Percentiles rank a stretch among this genome's conserved stretches.
Evolutionary conservation across 2,797 vertebrate species (phyloP).

Genomic region (Cirrhinus mrigala): DNA sequence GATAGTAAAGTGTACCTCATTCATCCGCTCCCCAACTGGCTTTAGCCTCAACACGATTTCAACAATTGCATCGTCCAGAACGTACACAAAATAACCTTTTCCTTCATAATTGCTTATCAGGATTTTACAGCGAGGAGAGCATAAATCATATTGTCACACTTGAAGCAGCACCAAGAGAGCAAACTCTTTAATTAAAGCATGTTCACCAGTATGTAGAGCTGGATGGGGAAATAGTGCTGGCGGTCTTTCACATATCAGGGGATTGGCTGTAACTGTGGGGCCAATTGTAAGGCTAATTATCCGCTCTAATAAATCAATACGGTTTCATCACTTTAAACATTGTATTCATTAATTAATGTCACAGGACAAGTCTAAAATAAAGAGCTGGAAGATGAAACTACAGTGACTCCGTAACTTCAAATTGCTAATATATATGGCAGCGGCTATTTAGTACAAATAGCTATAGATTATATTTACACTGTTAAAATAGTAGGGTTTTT

Average conservation of each 20-base stretch:
- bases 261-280: background rate
- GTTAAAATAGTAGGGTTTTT: no score
- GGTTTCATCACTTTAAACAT: constrained; percentile 22
- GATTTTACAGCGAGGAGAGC: constrained; percentile 42
- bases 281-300: constrained; percentile 45
- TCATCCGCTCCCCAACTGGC: constrained; percentile 12
- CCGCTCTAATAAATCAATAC: constrained; percentile 37
- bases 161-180: constrained; percentile 6
- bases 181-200: constrained; percentile 53
- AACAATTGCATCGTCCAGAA: constrained; percentile 23
- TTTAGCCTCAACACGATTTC: constrained; percentile 11
- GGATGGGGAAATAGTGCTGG: constrained; percentile 8
- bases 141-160: constrained; percentile 59
- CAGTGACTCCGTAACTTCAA: background rate
- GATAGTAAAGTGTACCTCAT: constrained; percentile 27
- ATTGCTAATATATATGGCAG: no score
- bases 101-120: constrained; percentile 37
- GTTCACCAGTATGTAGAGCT: constrained; percentile 25
- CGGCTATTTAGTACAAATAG: no score
- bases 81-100: constrained; percentile 40
- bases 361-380: constrained; percentile 13
- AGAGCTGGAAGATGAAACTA: background rate
- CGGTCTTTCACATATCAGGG: constrained; percentile 19
- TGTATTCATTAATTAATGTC: constrained; percentile 30
- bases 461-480: no score